Percentiles rank a stretch among this genome's conserved stretches.
phyloP scores from a whole-genome alignment of 2,797 vertebrate genomes.

The Podargus strigoides region DNA sequence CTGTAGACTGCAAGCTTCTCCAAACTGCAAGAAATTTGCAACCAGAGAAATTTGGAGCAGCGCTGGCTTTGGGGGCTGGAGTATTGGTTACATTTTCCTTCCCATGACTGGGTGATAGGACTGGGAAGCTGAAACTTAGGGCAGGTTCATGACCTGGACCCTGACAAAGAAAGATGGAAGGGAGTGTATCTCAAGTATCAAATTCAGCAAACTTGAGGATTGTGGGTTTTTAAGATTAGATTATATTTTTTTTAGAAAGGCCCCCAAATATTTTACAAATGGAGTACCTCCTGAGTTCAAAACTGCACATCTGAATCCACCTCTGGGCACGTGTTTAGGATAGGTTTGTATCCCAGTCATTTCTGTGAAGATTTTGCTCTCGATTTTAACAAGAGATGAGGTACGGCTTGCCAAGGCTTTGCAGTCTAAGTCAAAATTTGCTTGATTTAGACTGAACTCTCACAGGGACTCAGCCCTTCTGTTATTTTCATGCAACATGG shows the following conservation, averaged over 20 bases:
- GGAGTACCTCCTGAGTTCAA: neutral
- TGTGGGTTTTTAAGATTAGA: neutral
- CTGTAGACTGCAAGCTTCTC: neutral
- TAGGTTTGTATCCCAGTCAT: accelerated
- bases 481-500: neutral
- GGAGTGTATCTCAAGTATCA: neutral
- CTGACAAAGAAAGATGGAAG: neutral
- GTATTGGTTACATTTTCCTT: neutral
- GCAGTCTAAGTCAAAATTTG: neutral
- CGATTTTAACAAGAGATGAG: neutral
- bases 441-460: neutral
- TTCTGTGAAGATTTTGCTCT: neutral
- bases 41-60: neutral
- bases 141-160: neutral
- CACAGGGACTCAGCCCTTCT: neutral
- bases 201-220: neutral
- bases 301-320: neutral
- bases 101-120: neutral
- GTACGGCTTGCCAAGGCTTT: neutral
- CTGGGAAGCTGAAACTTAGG: neutral
- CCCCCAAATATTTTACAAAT: neutral
- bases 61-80: neutral
- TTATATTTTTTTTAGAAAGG: neutral
- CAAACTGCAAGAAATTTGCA: neutral
- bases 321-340: accelerated